Evolutionary conservation across 2,888 invertebrate species (phyloP), one percentile per base, ranked within the genome.

Genomic region (Conistra vaccinii): DNA sequence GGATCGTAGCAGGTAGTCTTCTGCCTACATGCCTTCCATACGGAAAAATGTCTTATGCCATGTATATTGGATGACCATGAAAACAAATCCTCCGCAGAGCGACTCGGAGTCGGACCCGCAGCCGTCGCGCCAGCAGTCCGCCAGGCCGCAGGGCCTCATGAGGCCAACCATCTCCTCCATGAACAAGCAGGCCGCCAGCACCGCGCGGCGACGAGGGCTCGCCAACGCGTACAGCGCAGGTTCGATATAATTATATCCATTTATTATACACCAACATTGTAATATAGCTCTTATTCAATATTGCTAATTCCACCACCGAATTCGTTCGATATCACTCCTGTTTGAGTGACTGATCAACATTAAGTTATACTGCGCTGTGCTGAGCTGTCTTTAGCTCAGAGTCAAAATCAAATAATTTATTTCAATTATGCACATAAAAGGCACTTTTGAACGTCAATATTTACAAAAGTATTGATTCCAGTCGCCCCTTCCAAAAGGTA

Each of bases 81-180:
- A 66, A 6, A 3, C 10, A 3, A 66, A 23, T 9, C 14, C 14
- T 3, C 45, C 32, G 6, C 91, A 98, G 97, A 98, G 98, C 83
- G 98, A 98, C 90, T 98, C 98, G 0, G 98, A 98, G 90, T 97
- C 97, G 0, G 97, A 98, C 87, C 97, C 97, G 0, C 96, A 96
- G 61, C 97, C 97, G 14, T 90, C 94, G 0, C 88, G 95, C 0
- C 89, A 91, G 57, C 92, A 88, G 79, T 86, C 92, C 7, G 58
- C 89, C 0, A 89, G 96, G n/a, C 42, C 89, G 9, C 96, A 96
- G 76, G 97, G 98, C 51, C 95, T 98, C 42, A 98, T 98, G 97
- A 94, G 98, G 77, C 98, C 98, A 2, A 98, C 98, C 6, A 98
- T 98, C 85, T 98, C 98, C 83, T 98, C 98, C 0, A 98, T 98